A percentile compares a stretch with the other conserved stretches of the same genome.
Evolutionary conservation across 2,797 vertebrate genomes (phyloP).

Genomic region (Poeciliopsis gracilis): DNA sequence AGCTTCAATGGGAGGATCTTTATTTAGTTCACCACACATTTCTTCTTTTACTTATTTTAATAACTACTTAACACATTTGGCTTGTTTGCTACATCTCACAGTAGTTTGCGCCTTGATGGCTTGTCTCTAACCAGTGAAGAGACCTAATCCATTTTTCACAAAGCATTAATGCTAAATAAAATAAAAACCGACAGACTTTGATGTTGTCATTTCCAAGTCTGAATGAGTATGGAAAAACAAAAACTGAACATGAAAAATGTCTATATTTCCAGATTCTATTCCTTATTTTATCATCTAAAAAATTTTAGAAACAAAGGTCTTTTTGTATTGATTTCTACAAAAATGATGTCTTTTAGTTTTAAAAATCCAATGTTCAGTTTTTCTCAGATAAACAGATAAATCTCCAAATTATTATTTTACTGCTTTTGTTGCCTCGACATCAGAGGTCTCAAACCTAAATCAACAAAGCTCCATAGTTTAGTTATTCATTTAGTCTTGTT

Average conservation of each 20-base stretch:
- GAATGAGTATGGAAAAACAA: neutral
- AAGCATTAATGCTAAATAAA: too few relatives aligned
- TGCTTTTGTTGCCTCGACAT: too few relatives aligned
- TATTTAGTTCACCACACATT: neutral
- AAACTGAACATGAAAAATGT: neutral
- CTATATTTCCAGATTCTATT: neutral
- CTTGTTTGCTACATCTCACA: neutral
- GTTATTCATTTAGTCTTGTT: too few relatives aligned
- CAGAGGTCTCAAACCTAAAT: too few relatives aligned
- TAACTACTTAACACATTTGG: neutral
- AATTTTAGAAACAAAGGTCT: neutral
- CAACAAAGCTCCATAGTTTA: too few relatives aligned
- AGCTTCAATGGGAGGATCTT: neutral
- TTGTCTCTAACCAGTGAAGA: neutral
- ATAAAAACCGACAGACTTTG: neutral
- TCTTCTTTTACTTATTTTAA: neutral
- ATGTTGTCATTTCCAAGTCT: neutral
- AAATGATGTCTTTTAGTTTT: too few relatives aligned
- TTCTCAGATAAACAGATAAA: too few relatives aligned
- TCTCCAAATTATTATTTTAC: too few relatives aligned
- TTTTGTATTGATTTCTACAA: neutral
- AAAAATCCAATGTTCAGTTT: too few relatives aligned
- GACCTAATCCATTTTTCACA: neutral
- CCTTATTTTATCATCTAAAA: neutral
- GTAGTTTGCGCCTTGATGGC: neutral